Base-by-base conservation (phyloP, 2,888 invertebrate species). In the Malthinus seriepunctatus region DNA sequence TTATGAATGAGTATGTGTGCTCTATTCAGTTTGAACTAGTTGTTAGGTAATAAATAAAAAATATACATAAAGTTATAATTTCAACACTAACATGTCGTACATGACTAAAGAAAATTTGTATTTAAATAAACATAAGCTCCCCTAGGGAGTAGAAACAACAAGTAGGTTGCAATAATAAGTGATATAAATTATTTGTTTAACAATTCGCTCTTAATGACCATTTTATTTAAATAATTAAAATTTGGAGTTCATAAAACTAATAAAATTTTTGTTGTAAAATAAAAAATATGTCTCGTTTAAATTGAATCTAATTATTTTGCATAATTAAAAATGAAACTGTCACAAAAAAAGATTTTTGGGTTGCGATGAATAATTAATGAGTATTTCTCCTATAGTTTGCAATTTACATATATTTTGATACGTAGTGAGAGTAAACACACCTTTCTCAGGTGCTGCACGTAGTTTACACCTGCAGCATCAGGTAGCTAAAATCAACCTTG, bases 401-500 rank as follows among this genome's bases (percentile, higher is more conserved):
- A 42, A 42, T 15, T 42, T 42, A 42, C 39, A 42, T 42, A 23
- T 23, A 42, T 42, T 42, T 42, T 42, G 39, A 42, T 42, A 42
- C 39, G 39, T 42, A 42, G 39, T 42, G 39, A 42, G 39, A 56
- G 38, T 50, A 56, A 56, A 50, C 50, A 51, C 56, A 60, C 64
- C 64, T 64, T 64, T 55, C 50, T 53, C 42, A 53, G 56, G 53
- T 58, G 54, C 23, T 23, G 23, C 60, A 45, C 60, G 63, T 56
- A 50, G 59, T 62, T 65, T 67, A 63, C 69, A 70, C 69, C 69
- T 70, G 69, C 68, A 70, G 63, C 67, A 65, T 65, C 69, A 69
- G 68, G 68, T 70, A 70, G 67, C 68, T 65, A 62, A 63, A 65
- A 65, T 66, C 67, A 70, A 66, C 69, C 69, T 70, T 70, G 69